Evolutionary conservation across 2,113 vertebrate genomes (phyloP).

Genomic region (Megaceryle torquata): DNA sequence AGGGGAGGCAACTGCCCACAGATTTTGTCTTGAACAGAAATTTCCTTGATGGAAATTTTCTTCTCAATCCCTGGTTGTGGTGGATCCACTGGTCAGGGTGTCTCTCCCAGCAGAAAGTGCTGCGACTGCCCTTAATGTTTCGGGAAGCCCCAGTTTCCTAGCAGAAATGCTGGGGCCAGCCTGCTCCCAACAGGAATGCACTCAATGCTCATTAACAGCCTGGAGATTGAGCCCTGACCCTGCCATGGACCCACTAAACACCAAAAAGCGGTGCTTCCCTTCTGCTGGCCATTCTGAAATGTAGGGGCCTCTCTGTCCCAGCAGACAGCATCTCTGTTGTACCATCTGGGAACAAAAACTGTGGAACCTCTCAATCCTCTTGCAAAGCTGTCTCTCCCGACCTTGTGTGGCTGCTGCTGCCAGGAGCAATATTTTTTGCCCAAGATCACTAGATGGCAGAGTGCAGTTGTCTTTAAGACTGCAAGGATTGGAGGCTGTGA

Average conservation of each 20-base stretch:
- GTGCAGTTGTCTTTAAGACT: slow-evolving; percentile 8
- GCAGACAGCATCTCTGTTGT: background rate
- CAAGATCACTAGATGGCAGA: slow-evolving; percentile 44
- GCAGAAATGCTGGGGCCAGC: background rate
- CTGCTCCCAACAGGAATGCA: background rate
- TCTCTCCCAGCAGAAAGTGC: background rate
- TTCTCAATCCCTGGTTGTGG: background rate
- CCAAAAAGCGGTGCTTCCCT: background rate
- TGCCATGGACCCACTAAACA: background rate
- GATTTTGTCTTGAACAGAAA: background rate
- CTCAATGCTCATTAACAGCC: background rate
- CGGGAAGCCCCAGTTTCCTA: background rate
- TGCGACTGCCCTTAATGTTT: background rate
- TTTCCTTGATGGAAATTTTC: background rate
- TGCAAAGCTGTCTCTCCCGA: background rate
- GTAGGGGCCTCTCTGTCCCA: background rate
- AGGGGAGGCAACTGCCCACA: background rate
- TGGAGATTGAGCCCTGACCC: background rate
- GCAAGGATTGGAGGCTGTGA: background rate
- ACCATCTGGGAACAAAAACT: background rate
- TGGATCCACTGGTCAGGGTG: background rate
- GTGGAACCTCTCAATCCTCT: fast-evolving
- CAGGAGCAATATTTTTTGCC: background rate
- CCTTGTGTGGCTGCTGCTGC: background rate
- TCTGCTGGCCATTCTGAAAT: background rate